Evolutionary conservation across 2,888 invertebrate species (phyloP).

Genomic region (Phengaris alcon): DNA sequence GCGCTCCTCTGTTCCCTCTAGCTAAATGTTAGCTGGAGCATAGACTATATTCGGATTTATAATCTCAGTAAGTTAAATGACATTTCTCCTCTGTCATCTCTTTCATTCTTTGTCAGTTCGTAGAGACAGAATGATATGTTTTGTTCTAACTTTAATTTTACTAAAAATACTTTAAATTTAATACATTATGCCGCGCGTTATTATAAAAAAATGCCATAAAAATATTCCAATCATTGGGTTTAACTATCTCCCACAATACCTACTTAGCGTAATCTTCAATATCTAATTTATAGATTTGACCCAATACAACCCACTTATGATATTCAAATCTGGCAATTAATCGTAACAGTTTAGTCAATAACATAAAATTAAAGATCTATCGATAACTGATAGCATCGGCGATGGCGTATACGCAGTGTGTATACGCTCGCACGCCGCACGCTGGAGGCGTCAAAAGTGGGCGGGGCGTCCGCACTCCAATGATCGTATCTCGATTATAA

Average conservation of each 20-base stretch:
- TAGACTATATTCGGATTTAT: neutral
- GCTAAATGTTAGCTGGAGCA: neutral
- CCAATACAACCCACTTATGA: conserved; percentile 14
- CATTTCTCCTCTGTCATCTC: no score
- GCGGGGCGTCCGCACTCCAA: conserved; percentile 72
- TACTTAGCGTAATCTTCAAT: neutral
- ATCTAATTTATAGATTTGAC: conserved; percentile 18
- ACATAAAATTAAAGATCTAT: conserved; percentile 37
- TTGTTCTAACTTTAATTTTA: no score
- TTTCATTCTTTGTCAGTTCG: no score
- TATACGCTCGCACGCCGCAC: conserved; percentile 31
- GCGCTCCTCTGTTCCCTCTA: neutral
- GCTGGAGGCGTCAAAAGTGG: conserved; percentile 77
- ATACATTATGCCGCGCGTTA: neutral
- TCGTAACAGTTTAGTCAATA: conserved; percentile 38
- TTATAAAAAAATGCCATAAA: neutral
- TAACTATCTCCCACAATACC: neutral
- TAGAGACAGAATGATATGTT: no score
- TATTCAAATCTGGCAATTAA: conserved; percentile 27
- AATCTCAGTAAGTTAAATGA: no score
- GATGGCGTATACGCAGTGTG: conserved; percentile 63
- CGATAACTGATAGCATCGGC: conserved; percentile 36
- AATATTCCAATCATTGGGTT: neutral
- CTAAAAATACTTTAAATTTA: neutral
- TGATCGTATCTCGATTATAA: conserved; percentile 75